Evolutionary conservation across 2,888 invertebrate genomes (phyloP), one percentile per base, ranked within the genome.

Genomic region (Nymphalis c-album): DNA sequence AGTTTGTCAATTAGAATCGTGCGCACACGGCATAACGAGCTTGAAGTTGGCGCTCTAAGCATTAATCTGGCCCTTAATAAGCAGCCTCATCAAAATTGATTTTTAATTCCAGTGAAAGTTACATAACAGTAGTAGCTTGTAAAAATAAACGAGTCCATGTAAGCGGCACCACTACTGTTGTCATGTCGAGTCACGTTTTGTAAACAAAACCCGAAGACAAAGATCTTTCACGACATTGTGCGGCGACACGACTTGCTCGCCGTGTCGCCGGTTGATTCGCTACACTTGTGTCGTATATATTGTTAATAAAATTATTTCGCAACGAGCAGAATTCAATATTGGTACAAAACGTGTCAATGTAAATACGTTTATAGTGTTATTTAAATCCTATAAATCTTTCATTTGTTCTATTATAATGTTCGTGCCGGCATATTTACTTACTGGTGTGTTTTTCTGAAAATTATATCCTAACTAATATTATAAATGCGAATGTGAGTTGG

Each of bases 181-280:
- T 55, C 40, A 31, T 13, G 18, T 46, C 10, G 16, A 40, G 51
- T 60, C 64, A 65, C 64, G 64, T 60, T 65, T 53, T 26, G 60
- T 65, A 59, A 65, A 65, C 59, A 60, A 51, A 46, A 20, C 50
- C 17, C 26, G 18, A 53, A 60, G 17, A 60, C 60, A 65, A 60
- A 60, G 53, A 53, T 58, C 58, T 55, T 65, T 65, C 18, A 60
- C 59, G 60, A 53, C 64, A 46, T 51, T 26, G 60, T 46, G 16
- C 35, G 35, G 40, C 35, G 48, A 20, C 61, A 58, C 66, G 55
- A 61, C 22, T 5, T 61, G 47, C 20, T 22, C 50, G 59, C 22
- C 60, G 64, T 53, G 45, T 58, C 47, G 65, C 59, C 50, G 45
- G 57, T 60, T 51, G 55, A 58, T 61, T 48, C 57, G 64, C 31